Evolutionary conservation across 2,113 vertebrate genomes (phyloP).

Genomic region (Ailurus styani): DNA sequence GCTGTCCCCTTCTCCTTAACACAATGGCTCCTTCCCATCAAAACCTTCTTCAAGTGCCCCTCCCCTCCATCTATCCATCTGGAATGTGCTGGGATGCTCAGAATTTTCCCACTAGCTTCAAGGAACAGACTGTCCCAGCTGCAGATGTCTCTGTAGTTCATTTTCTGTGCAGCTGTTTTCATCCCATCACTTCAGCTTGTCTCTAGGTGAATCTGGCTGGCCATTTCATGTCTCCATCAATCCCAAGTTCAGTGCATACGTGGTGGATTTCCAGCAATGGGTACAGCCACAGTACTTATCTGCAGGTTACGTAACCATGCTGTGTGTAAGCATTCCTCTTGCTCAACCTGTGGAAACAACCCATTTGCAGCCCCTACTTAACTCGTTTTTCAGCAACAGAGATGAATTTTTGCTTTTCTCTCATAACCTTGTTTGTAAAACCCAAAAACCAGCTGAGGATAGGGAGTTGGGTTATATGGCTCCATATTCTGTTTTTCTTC

Average conservation of each 20-base stretch:
- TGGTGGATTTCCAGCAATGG: background rate
- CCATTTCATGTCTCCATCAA: background rate
- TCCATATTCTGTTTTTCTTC: background rate
- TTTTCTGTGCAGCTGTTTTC: background rate
- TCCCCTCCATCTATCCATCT: background rate
- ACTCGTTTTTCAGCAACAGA: background rate
- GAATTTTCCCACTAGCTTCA: background rate
- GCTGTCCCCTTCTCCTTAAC: background rate
- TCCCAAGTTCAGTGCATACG: background rate
- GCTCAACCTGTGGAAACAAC: background rate
- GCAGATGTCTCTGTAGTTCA: background rate
- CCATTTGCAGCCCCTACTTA: background rate
- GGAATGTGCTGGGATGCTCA: background rate
- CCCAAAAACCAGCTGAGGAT: background rate
- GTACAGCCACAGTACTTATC: background rate
- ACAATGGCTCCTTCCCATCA: background rate
- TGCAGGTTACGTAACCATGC: background rate
- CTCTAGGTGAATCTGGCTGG: background rate
- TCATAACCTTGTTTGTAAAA: background rate
- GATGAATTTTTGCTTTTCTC: background rate
- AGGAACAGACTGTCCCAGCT: background rate
- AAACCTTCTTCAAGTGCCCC: background rate
- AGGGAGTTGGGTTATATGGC: background rate
- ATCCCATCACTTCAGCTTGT: background rate
- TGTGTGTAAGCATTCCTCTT: background rate